Base-by-base conservation (phyloP, 2,888 invertebrate species). In the Apodemia zela region DNA sequence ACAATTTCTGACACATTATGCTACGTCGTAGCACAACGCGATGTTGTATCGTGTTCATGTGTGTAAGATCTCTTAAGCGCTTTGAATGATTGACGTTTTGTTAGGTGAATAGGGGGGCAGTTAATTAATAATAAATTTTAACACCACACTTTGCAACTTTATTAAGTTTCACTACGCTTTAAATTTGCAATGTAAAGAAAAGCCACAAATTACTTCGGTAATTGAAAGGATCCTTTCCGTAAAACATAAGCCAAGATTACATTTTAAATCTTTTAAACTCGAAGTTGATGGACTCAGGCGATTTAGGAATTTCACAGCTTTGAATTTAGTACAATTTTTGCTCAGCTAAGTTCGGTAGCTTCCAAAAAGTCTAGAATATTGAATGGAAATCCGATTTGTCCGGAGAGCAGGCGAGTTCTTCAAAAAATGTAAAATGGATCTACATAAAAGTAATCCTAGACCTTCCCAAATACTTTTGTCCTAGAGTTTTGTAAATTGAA, bases 311-410 rank as follows among this genome's bases (percentile, higher is more conserved):
- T 79, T 80, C 75, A 77, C 76, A 77, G 72, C 70, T 72, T 75
- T 79, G 79, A 74, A 83, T 86, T 84, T 78, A 74, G 80, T 78
- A 79, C 76, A 81, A 80, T 78, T 81, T 80, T 84, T 75, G 74
- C 77, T 76, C 76, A 72, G 74, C 75, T 75, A 77, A 78, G 80
- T 74, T 75, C 67, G 69, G 84, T 80, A 80, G 76, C 78, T 85
- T 38, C 38, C 13, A 38, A 38, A 38, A 84, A 87, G 82, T 87
- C 85, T 85, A 79, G 79, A 83, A 85, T 87, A 89, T 89, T 87
- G 85, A 84, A 87, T 83, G 84, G 80, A 87, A 89, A 89, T 89
- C 87, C 82, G 88, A 89, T 89, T 88, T 88, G 66, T 68, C 51
- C 62, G 68, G 67, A 69, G 66, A 63, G 65, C 59, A 63, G 65